Conservation (phyloP, 2,113 vertebrate species). For the Electrona antarctica region DNA sequence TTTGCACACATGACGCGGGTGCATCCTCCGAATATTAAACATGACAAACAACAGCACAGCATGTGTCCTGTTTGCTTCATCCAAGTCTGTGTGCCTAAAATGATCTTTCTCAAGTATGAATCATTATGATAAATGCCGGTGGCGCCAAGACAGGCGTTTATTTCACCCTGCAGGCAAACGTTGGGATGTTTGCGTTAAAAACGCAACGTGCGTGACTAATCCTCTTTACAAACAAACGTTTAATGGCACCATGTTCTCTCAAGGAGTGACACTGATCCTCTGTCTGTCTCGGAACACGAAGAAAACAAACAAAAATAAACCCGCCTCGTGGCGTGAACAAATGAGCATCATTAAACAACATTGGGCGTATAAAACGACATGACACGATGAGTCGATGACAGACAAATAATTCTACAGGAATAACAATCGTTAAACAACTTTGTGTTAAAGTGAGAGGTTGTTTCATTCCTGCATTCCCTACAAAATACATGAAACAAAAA, state of each 20-base stretch:
- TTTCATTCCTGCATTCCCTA: conserved; percentile 20
- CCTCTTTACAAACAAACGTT: conserved; percentile 32
- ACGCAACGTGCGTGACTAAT: conserved; percentile 35
- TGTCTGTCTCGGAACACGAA: conserved; percentile 22
- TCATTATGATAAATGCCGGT: conserved; percentile 44
- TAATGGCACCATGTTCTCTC: conserved; percentile 41
- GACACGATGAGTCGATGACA: conserved; percentile 53
- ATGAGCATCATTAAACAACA: conserved; percentile 2
- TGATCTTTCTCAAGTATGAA: conserved; percentile 32
- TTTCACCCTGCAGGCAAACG: conserved; percentile 45
- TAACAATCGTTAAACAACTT: conserved; percentile 45
- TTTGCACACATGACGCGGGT: conserved; percentile 32
- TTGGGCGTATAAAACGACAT: conserved; percentile 60
- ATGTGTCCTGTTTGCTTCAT: conserved; percentile 20
- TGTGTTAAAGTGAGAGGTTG: conserved; percentile 48
- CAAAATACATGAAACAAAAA: conserved; percentile 16
- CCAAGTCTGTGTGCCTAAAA: conserved; percentile 22
- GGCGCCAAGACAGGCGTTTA: conserved; percentile 46
- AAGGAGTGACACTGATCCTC: conserved; percentile 29
- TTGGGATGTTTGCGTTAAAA: neutral
- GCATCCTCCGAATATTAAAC: conserved; percentile 29
- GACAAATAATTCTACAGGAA: conserved; percentile 62
- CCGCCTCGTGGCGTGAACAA: too few species aligned
- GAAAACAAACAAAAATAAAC: conserved; percentile 18
- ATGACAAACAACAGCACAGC: conserved; percentile 24